Evolutionary conservation across 2,888 invertebrate genomes (phyloP), one percentile per base, ranked within the genome.

Genomic region (Melieria omissa): DNA sequence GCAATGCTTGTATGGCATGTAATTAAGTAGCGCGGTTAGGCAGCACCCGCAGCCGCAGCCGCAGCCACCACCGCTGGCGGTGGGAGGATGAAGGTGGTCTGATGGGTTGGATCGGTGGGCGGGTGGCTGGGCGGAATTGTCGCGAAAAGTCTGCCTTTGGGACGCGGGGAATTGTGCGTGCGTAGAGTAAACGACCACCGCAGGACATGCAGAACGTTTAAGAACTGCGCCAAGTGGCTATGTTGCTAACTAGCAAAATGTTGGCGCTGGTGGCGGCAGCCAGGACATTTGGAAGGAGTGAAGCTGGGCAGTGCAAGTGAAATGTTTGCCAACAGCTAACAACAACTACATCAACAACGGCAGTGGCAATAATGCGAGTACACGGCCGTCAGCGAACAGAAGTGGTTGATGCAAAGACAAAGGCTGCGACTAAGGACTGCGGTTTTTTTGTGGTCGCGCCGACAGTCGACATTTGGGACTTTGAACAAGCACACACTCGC

Each of bases 161-260:
- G 67, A 67, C 52, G 5, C 16, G 4, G 54, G 16, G 0, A n/a
- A 81, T 83, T 84, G 82, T 83, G 82, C 80, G 81, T 80, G 81
- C 80, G 80, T 81, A 80, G 82, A 82, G 82, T 80, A 83, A 83
- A 84, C 83, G 84, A 83, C 80, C 83, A 82, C 83, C 84, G 80
- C 83, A 84, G 83, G 83, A 84, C 83, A 84, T 79, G 83, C 80
- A 81, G 80, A 80, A 71, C 79, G 81, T 80, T 80, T 81, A 80
- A 82, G 77, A 79, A 79, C 78, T 16, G 65, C 45, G 70, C 62
- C 65, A 47, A 60, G 44, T 41, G 61, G 47, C 61, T 60, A 64
- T 45, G 47, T 44, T 55, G 63, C 64, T 70, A 71, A 79, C 80
- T 78, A 76, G 79, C 29, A 54, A 70, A 71, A 73, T 66, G 72